Evolutionary conservation across 2,797 vertebrate genomes (phyloP).

Genomic region (Notamacropus eugenii): DNA sequence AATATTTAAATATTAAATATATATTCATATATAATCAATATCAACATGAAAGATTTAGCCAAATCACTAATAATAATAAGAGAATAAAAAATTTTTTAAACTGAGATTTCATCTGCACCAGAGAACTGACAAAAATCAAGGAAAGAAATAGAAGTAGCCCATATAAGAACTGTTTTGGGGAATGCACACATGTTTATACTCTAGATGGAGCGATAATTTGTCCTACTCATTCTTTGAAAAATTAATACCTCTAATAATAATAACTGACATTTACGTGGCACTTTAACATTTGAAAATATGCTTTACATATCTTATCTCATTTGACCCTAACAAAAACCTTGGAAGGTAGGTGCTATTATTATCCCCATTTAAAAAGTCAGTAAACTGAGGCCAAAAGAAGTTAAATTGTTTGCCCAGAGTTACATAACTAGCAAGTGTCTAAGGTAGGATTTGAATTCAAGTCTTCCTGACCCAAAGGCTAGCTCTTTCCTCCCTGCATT

Average conservation of each 20-base stretch:
- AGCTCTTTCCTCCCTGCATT: neutral
- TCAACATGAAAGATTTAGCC: too few species aligned
- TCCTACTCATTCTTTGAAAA: neutral
- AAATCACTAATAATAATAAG: neutral
- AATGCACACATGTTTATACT: neutral
- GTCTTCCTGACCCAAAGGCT: neutral
- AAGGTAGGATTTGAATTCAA: neutral
- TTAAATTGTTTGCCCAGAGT: neutral
- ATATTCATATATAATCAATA: neutral
- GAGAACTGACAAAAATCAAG: neutral
- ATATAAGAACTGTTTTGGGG: neutral
- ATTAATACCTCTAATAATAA: neutral
- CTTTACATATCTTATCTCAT: neutral
- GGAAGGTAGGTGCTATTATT: neutral
- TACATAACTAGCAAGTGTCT: neutral
- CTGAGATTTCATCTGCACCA: neutral
- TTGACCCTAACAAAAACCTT: neutral
- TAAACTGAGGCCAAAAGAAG: neutral
- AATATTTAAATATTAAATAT: neutral
- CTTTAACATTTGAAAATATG: too few species aligned
- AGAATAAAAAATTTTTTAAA: neutral
- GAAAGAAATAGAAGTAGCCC: neutral
- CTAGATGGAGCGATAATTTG: neutral
- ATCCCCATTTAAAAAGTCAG: too few species aligned
- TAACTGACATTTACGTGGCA: neutral